Conservation (phyloP, 2,797 vertebrate species). For the Pagetopsis macropterus region DNA sequence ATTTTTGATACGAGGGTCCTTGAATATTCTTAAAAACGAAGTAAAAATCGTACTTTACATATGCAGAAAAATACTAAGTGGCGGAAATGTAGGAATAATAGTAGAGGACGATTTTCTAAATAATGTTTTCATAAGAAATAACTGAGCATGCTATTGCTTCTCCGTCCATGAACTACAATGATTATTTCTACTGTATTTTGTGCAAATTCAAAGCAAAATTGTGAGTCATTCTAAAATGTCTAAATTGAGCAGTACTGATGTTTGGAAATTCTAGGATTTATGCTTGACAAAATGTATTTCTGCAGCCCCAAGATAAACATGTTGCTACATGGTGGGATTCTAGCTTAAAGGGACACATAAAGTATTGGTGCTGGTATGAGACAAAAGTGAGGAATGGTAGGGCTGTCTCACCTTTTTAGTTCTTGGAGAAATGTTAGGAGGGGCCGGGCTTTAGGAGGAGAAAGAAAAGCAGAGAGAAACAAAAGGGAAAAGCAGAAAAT, state of each 20-base stretch:
- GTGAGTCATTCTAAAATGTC: not conserved
- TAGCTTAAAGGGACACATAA: constrained; percentile 1
- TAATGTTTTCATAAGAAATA: not conserved
- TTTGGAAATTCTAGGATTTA: not conserved
- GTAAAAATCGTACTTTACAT: not conserved
- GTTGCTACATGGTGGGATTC: not conserved
- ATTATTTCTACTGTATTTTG: not conserved
- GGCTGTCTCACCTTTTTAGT: constrained; percentile 81
- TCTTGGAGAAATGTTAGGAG: constrained; percentile 81
- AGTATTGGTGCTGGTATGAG: constrained; percentile 20
- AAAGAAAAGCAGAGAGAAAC: constrained; percentile 71
- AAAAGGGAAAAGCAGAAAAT: constrained; percentile 71
- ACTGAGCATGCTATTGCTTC: not conserved
- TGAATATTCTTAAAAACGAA: constrained; percentile 4
- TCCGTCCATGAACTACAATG: not conserved
- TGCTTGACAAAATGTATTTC: not conserved
- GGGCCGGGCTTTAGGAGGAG: constrained; percentile 82
- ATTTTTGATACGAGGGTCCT: constrained; percentile 8
- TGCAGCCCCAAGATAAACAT: not conserved
- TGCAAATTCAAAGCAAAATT: not conserved
- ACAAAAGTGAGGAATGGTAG: constrained; percentile 55
- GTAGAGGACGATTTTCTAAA: no score
- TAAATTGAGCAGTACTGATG: not conserved
- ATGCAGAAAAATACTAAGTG: constrained; percentile 2
- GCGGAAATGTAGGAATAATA: not conserved